Evolutionary conservation across 2,113 vertebrate genomes (phyloP).

Genomic region (Callocephalon fimbriatum): DNA sequence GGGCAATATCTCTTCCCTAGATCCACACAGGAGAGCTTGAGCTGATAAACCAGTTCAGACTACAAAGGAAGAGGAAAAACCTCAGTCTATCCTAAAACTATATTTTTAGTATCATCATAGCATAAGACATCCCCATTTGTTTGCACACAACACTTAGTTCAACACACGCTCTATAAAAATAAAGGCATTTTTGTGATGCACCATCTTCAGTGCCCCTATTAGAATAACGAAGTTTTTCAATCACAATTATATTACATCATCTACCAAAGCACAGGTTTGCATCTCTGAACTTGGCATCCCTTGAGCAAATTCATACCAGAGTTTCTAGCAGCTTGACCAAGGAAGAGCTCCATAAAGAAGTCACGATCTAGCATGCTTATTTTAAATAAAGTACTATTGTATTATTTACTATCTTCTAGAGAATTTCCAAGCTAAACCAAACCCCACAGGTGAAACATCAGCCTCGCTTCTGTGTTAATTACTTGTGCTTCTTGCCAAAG

Average conservation of each 20-base stretch:
- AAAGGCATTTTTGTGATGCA: background rate
- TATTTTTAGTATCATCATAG: background rate
- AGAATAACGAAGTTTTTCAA: background rate
- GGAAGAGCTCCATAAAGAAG: background rate
- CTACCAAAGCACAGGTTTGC: background rate
- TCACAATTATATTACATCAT: background rate
- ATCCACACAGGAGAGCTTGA: background rate
- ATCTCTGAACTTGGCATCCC: background rate
- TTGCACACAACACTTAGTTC: background rate
- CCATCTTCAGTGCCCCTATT: background rate
- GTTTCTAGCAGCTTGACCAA: background rate
- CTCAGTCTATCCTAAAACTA: background rate
- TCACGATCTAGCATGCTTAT: background rate
- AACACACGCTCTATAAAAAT: background rate
- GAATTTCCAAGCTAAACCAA: background rate
- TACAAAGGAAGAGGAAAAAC: background rate
- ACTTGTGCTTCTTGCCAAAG: background rate
- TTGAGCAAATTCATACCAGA: background rate
- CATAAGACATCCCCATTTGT: background rate
- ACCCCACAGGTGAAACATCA: background rate
- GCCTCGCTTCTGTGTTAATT: accelerated
- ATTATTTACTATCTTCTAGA: background rate
- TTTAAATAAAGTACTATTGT: background rate
- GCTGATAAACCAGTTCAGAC: background rate
- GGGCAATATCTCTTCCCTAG: background rate